phyloP scores from a whole-genome alignment of 1,140 invertebrate species.

The Pseudoatta argentina region DNA sequence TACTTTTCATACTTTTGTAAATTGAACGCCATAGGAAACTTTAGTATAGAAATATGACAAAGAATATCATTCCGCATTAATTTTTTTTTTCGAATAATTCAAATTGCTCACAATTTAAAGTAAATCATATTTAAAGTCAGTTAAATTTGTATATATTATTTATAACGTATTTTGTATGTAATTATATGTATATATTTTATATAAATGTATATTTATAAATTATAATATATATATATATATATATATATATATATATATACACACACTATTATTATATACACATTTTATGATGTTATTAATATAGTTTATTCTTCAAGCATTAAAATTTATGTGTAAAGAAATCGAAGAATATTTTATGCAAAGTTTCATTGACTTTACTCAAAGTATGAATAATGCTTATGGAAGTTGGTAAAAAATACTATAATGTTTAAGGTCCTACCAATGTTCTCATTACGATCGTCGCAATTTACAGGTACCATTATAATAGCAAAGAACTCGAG shows the following conservation, averaged over 20 bases:
- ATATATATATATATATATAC: not conserved
- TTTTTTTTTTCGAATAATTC: not conserved
- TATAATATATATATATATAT: too few relatives aligned
- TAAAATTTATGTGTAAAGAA: not conserved
- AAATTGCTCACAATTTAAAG: not conserved
- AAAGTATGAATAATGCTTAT: slow-evolving; percentile 28
- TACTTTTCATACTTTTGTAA: not conserved
- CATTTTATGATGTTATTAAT: not conserved
- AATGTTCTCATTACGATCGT: slow-evolving; percentile 55
- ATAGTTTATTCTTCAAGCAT: not conserved
- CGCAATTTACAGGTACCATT: slow-evolving; percentile 65
- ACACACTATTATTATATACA: not conserved
- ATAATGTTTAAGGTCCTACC: slow-evolving; percentile 38
- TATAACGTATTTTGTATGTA: too few relatives aligned
- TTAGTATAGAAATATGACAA: not conserved
- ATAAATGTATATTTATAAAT: not conserved
- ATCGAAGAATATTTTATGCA: not conserved
- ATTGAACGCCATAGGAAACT: not conserved
- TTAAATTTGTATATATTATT: not conserved
- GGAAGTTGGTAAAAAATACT: slow-evolving; percentile 31
- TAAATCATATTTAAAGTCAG: not conserved
- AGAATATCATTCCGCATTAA: not conserved
- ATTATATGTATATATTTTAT: not conserved
- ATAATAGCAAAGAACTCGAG: slow-evolving; percentile 51
- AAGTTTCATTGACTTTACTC: not conserved